A percentile compares a stretch with the other conserved stretches of the same genome.
These are phyloP conservation scores for Cygnus atratus DNA, from an alignment of 2,113 vertebrate species.

Conservation along the genomic window DNA sequence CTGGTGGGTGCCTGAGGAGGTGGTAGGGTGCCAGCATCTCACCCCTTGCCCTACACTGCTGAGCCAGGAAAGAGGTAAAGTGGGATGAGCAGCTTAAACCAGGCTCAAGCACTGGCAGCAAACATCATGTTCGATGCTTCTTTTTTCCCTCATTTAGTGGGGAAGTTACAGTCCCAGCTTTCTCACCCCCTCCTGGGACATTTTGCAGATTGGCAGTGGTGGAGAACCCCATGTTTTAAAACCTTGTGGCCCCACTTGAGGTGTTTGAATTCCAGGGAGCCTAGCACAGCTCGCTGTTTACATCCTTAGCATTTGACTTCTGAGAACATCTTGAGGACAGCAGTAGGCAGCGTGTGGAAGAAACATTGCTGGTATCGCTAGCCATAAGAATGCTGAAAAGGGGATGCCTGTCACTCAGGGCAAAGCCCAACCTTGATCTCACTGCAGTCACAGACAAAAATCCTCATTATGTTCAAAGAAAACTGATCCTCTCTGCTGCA, in stretches of 20 bases:
- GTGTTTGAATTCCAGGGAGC: not conserved
- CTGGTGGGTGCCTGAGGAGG: not conserved
- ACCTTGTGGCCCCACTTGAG: not conserved
- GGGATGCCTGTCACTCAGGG: not conserved
- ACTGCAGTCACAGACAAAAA: not conserved
- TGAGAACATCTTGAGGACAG: not conserved
- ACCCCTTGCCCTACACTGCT: not conserved
- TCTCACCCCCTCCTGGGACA: not conserved
- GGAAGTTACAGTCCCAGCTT: not conserved
- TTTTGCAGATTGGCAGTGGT: not conserved
- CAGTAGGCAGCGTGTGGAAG: not conserved
- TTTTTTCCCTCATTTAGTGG: not conserved
- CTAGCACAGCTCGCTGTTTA: not conserved
- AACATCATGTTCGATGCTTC: not conserved
- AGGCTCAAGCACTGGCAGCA: not conserved
- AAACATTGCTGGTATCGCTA: fast-evolving
- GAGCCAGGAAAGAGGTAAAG: not conserved
- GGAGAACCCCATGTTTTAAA: not conserved
- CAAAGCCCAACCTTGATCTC: not conserved
- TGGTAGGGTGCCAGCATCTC: not conserved
- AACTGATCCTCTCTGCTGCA: fast-evolving
- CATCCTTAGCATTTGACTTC: not conserved
- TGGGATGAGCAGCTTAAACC: not conserved
- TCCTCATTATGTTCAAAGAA: not conserved
- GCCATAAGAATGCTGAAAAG: not conserved